phyloP scores from a whole-genome alignment of 1,140 invertebrate species.

The Glossosoma conforme region DNA sequence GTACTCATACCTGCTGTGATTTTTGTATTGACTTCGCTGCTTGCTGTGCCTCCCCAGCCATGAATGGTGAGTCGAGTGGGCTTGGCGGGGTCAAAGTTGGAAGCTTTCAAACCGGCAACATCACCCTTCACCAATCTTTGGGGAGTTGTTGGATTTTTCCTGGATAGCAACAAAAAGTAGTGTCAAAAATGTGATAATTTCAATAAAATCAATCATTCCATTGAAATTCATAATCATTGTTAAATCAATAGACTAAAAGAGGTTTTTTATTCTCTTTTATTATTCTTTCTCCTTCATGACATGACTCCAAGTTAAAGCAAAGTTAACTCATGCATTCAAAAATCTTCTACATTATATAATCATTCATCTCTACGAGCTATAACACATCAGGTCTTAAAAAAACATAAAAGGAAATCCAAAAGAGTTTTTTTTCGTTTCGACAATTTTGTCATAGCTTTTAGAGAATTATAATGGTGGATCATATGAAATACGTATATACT shows the following conservation, averaged over 20 bases:
- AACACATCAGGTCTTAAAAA: too few relatives aligned
- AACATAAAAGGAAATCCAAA: too few relatives aligned
- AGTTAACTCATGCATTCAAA: too few relatives aligned
- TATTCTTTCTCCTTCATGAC: too few relatives aligned
- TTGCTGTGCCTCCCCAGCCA: conserved; percentile 30
- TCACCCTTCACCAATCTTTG: conserved; percentile 8
- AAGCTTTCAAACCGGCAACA: neutral
- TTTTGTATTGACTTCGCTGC: conserved; percentile 3
- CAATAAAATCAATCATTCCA: neutral
- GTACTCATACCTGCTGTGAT: conserved; percentile 5
- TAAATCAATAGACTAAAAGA: neutral
- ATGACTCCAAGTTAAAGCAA: too few relatives aligned
- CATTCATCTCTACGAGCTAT: too few relatives aligned
- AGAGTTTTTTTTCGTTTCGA: too few relatives aligned
- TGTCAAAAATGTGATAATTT: neutral
- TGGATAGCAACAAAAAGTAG: neutral
- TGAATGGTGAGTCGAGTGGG: conserved; percentile 31
- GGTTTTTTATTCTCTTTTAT: neutral
- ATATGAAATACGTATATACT: too few relatives aligned
- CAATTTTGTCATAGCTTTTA: too few relatives aligned
- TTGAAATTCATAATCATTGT: neutral
- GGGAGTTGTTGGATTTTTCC: conserved; percentile 7
- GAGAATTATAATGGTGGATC: too few relatives aligned
- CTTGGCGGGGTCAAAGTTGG: conserved; percentile 14
- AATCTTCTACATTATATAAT: too few relatives aligned